phyloP scores from a whole-genome alignment of 2,888 invertebrate genomes.

The Phrixothrix hirtus region DNA sequence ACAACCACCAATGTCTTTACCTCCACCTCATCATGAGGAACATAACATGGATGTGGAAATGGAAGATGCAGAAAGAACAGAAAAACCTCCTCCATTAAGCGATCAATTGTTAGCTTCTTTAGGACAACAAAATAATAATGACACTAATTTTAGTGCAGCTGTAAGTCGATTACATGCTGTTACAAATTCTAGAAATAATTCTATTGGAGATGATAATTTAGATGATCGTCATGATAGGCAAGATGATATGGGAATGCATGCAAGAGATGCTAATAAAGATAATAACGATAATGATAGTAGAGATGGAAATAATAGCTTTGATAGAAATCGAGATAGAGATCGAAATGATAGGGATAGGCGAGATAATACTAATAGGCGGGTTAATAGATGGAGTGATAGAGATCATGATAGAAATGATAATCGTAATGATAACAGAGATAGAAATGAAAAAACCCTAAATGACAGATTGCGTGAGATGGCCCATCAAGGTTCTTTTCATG shows the following conservation, averaged over 20 bases:
- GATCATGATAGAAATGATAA: conserved; percentile 32
- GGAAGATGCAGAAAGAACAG: conserved; percentile 59
- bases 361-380: conserved; percentile 43
- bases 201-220: conserved; percentile 10
- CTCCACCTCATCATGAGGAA: conserved; percentile 63
- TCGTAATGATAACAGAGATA: conserved; percentile 45
- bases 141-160: conserved; percentile 32
- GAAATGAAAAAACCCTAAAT: conserved; percentile 45
- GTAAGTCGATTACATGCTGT: conserved; percentile 33
- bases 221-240: conserved; percentile 27
- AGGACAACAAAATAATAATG: conserved; percentile 36
- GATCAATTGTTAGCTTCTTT: conserved; percentile 59
- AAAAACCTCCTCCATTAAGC: conserved; percentile 48
- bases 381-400: conserved; percentile 21
- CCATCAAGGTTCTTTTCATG: conserved; percentile 29
- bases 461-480: conserved; percentile 42
- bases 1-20: conserved; percentile 55
- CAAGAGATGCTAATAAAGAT: conserved; percentile 50
- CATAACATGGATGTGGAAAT: conserved; percentile 81
- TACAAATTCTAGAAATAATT: conserved; percentile 19
- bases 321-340: conserved; percentile 48
- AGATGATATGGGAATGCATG: conserved; percentile 39
- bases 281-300: conserved; percentile 49
- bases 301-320: conserved; percentile 44
- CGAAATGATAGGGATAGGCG: conserved; percentile 46